phyloP scores from a whole-genome alignment of 2,113 vertebrate genomes.

The Rhagologus leucostigma region DNA sequence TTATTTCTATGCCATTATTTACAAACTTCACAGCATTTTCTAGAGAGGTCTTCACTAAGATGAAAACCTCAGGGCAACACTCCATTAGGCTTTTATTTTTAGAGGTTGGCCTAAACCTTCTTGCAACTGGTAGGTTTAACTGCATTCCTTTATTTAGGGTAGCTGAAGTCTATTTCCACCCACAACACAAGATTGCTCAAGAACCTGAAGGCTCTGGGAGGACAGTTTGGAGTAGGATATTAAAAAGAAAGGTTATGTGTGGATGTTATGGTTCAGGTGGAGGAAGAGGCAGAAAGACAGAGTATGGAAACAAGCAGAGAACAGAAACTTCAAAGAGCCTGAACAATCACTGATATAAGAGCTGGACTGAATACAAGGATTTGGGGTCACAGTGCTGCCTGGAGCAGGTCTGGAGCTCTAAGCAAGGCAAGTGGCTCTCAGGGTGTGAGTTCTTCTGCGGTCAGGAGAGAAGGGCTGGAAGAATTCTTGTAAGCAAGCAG shows the following conservation, averaged over 20 bases:
- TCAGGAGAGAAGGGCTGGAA: background rate
- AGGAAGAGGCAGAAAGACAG: background rate
- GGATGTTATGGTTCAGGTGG: background rate
- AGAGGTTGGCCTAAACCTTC: slow-evolving; percentile 1
- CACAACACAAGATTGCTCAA: background rate
- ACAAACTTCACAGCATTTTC: slow-evolving; percentile 26
- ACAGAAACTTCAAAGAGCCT: slow-evolving; percentile 36
- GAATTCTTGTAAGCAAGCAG: background rate
- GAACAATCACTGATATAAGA: slow-evolving; percentile 19
- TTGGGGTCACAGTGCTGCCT: background rate
- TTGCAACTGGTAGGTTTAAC: background rate
- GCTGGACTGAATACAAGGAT: slow-evolving; percentile 2
- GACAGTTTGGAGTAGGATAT: background rate
- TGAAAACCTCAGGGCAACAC: slow-evolving; percentile 51
- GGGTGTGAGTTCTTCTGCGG: background rate
- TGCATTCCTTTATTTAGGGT: slow-evolving; percentile 16
- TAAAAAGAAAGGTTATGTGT: background rate
- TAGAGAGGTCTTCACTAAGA: slow-evolving; percentile 20
- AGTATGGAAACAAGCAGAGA: background rate
- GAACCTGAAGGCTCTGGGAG: slow-evolving; percentile 43
- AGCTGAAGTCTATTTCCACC: slow-evolving; percentile 40
- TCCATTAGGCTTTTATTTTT: slow-evolving; percentile 57
- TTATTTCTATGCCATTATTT: slow-evolving; percentile 54
- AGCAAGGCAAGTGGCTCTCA: background rate
- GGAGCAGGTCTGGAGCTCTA: background rate